These are phyloP conservation scores for Ondatra zibethicus DNA, from an alignment of 2,113 vertebrate genomes.

Conservation along the genomic window DNA sequence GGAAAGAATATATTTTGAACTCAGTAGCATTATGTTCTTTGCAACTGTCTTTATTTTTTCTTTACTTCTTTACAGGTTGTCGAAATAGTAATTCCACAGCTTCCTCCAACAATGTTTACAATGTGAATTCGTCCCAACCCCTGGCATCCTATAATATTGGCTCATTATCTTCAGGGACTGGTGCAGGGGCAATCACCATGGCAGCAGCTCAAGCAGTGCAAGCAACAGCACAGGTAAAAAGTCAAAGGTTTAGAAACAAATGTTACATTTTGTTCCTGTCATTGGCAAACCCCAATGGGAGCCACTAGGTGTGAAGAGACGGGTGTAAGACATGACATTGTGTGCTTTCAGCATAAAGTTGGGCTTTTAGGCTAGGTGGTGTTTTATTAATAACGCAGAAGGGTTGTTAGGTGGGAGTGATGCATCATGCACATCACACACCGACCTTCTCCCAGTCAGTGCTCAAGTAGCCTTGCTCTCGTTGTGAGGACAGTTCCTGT, in stretches of 20 bases:
- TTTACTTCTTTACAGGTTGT: conserved; percentile 91
- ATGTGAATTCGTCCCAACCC: conserved; percentile 94
- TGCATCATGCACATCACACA: neutral
- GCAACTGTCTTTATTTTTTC: conserved; percentile 82
- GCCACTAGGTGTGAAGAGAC: neutral
- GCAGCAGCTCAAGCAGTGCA: conserved; percentile 99
- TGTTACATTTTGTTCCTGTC: neutral
- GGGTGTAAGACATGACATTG: neutral
- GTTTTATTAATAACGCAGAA: neutral
- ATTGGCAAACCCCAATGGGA: neutral
- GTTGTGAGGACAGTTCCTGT: neutral
- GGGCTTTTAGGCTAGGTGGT: neutral
- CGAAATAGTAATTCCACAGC: conserved; percentile 94
- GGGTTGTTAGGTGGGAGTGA: neutral
- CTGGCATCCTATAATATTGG: conserved; percentile 96
- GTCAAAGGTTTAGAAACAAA: neutral
- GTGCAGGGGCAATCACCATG: conserved; percentile 99
- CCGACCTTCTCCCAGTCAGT: neutral
- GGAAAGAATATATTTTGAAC: conserved; percentile 62
- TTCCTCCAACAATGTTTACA: conserved; percentile 95
- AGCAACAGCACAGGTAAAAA: conserved; percentile 95
- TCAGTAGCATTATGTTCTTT: conserved; percentile 78
- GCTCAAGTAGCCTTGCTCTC: neutral
- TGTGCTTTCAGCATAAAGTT: conserved; percentile 22
- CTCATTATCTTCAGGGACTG: conserved; percentile 94